Evolutionary conservation across 2,113 vertebrate genomes (phyloP).

Genomic region (Lagopus muta): DNA sequence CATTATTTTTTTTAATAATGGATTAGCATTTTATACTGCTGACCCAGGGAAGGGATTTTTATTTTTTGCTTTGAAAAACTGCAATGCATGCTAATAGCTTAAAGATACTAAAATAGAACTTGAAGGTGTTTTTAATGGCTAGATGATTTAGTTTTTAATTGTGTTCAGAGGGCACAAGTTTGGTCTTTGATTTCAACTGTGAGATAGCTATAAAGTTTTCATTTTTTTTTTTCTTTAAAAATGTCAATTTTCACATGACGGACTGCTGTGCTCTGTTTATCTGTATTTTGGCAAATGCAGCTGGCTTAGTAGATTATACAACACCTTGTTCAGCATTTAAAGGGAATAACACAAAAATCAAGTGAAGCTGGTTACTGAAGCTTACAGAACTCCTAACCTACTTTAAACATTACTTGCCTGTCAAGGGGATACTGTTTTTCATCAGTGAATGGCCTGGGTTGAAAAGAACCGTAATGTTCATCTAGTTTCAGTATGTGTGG

Average conservation of each 20-base stretch:
- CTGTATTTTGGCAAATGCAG: neutral
- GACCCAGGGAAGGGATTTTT: neutral
- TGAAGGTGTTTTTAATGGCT: conserved; percentile 42
- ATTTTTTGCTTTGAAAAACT: neutral
- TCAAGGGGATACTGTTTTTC: neutral
- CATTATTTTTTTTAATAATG: neutral
- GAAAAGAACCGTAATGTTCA: too few relatives aligned
- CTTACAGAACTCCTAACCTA: neutral
- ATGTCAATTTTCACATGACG: neutral
- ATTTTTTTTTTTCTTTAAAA: neutral
- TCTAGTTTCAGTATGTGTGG: too few relatives aligned
- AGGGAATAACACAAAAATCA: neutral
- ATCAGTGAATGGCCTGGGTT: too few relatives aligned
- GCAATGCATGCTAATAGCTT: conserved; percentile 36
- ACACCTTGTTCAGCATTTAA: neutral
- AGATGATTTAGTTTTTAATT: conserved; percentile 55
- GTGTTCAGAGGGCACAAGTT: conserved; percentile 44
- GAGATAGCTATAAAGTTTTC: conserved; percentile 3
- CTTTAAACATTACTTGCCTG: conserved; percentile 18
- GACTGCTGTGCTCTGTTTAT: neutral
- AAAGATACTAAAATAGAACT: conserved; percentile 37
- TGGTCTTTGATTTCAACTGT: conserved; percentile 50
- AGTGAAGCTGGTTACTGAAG: neutral
- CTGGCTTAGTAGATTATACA: neutral
- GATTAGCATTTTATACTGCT: neutral